These are phyloP conservation scores for Thereva unica DNA, from an alignment of 2,888 invertebrate genomes.

Conservation along the genomic window DNA sequence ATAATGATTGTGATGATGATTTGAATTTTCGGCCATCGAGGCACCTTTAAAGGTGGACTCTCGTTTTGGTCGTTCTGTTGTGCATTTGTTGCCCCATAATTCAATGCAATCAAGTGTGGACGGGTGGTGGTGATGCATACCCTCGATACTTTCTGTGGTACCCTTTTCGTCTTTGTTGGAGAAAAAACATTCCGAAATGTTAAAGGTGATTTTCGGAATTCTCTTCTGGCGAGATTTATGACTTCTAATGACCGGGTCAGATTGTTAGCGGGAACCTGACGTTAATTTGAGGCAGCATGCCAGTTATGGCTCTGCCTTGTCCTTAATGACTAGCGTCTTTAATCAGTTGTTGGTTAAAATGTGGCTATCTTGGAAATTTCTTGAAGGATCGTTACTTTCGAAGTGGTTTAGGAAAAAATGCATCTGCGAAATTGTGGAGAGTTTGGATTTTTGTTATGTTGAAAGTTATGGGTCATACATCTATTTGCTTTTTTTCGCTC, in stretches of 20 bases:
- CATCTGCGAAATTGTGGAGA: too few relatives aligned
- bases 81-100: not conserved
- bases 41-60: conserved; percentile 10
- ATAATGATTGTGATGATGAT: conserved; percentile 18
- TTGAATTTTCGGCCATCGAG: conserved; percentile 8
- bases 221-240: conserved; percentile 27
- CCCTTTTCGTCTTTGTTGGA: conserved; percentile 1
- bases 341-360: too few relatives aligned
- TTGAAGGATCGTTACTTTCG: too few relatives aligned
- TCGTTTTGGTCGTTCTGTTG: conserved; percentile 2
- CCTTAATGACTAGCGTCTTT: too few relatives aligned
- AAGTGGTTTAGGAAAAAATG: too few relatives aligned
- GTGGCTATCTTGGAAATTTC: too few relatives aligned
- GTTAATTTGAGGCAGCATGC: conserved; percentile 8
- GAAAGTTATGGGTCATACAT: too few relatives aligned
- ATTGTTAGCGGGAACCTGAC: not conserved
- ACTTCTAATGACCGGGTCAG: conserved; percentile 12
- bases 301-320: conserved; percentile 1
- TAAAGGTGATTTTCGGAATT: conserved; percentile 14
- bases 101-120: not conserved
- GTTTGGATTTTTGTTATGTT: too few relatives aligned
- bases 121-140: not conserved
- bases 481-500: too few relatives aligned
- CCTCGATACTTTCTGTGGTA: conserved; percentile 2
- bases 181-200: not conserved